phyloP scores from a whole-genome alignment of 2,888 invertebrate species.

The Melanostoma mellinum region DNA sequence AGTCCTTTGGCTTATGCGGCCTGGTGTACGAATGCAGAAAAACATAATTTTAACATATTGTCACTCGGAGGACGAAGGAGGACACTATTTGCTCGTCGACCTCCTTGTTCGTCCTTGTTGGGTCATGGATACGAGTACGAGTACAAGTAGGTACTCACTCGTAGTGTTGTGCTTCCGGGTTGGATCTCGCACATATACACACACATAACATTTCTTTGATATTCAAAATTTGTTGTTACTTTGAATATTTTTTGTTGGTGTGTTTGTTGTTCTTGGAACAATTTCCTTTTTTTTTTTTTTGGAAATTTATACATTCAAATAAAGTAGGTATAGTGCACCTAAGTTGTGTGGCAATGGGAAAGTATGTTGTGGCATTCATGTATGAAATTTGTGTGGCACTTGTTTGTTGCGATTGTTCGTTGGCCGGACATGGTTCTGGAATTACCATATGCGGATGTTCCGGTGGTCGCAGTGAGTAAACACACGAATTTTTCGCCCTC shows the following conservation, averaged over 20 bases:
- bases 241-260: constrained; percentile 20
- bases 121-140: not conserved
- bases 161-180: constrained; percentile 61
- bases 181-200: constrained; percentile 13
- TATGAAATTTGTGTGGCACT: constrained; percentile 64
- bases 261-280: constrained; percentile 14
- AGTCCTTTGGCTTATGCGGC: constrained; percentile 64
- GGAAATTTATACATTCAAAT: constrained; percentile 23
- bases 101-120: constrained; percentile 26
- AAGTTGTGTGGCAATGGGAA: not conserved
- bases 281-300: constrained; percentile 49
- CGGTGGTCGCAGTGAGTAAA: constrained; percentile 72
- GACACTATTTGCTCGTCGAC: constrained; percentile 34
- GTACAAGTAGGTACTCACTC: not conserved
- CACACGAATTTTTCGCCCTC: constrained; percentile 55
- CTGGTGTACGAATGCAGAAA: constrained; percentile 70
- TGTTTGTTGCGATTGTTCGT: constrained; percentile 64
- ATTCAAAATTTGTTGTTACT: constrained; percentile 62
- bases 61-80: constrained; percentile 44
- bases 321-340: not conserved
- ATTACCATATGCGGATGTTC: constrained; percentile 73
- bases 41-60: constrained; percentile 73
- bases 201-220: constrained; percentile 55
- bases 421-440: constrained; percentile 66
- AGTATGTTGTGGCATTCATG: constrained; percentile 47